Percentiles rank a stretch among this genome's conserved stretches.
Conservation (phyloP, 2,888 invertebrate species). For the Brenthis hecate region DNA sequence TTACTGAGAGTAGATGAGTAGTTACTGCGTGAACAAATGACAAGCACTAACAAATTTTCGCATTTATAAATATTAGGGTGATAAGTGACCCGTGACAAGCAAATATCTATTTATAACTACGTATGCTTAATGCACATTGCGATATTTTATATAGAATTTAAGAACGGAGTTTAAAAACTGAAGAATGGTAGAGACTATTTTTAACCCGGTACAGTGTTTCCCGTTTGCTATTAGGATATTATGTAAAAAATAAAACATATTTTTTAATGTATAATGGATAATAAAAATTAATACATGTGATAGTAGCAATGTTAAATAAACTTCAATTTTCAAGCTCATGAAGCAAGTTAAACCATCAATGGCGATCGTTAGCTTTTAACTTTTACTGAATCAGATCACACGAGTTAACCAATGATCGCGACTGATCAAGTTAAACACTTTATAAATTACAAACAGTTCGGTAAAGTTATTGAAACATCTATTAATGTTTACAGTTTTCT, state of each 20-base stretch:
- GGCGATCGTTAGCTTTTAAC: background rate
- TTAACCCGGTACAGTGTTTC: too few relatives aligned
- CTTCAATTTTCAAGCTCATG: conserved; percentile 8
- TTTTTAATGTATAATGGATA: background rate
- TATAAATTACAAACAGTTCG: background rate
- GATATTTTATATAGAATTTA: too few relatives aligned
- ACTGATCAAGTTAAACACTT: background rate
- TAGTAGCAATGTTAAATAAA: conserved; percentile 1
- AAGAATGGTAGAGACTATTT: too few relatives aligned
- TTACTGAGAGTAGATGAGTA: too few relatives aligned
- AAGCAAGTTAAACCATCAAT: background rate
- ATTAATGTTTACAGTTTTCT: background rate
- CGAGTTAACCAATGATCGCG: background rate
- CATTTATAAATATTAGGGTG: too few relatives aligned
- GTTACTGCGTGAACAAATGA: too few relatives aligned
- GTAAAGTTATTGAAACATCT: background rate
- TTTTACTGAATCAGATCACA: conserved; percentile 4
- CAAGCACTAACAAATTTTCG: too few relatives aligned
- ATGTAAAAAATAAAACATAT: background rate
- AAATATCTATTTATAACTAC: too few relatives aligned
- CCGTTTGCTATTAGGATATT: too few relatives aligned
- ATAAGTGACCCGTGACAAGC: too few relatives aligned
- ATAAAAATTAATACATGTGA: conserved; percentile 2
- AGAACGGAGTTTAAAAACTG: too few relatives aligned
- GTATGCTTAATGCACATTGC: too few relatives aligned